These are phyloP conservation scores for Deladenus siricidicola DNA, from an alignment of 2,888 invertebrate species.

Conservation along the genomic window DNA sequence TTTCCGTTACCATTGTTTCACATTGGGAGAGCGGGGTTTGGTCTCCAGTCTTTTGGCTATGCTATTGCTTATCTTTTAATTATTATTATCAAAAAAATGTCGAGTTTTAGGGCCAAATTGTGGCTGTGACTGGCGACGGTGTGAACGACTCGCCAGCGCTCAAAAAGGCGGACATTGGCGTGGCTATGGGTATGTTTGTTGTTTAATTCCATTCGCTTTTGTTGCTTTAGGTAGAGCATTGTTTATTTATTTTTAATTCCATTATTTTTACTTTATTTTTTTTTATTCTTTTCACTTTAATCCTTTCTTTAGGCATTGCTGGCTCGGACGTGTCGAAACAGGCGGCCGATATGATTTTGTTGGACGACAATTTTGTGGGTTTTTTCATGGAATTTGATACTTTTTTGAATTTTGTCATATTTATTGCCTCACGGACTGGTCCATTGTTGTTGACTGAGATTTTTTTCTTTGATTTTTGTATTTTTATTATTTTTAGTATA, in stretches of 20 bases:
- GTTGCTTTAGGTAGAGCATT: neutral
- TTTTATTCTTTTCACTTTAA: too few species aligned
- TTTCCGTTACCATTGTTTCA: too few species aligned
- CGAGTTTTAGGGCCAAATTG: constrained; percentile 57
- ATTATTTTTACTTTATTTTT: too few species aligned
- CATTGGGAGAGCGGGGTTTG: too few species aligned
- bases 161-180: constrained; percentile 53
- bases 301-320: constrained; percentile 55
- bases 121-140: constrained; percentile 62
- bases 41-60: too few species aligned
- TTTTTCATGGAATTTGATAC: neutral
- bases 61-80: neutral
- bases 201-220: neutral
- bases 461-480: too few species aligned
- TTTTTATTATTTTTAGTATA: too few species aligned
- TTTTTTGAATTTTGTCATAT: too few species aligned
- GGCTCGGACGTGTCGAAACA: constrained; percentile 68
- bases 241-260: neutral
- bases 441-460: too few species aligned
- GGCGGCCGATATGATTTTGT: constrained; percentile 93
- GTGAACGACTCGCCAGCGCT: constrained; percentile 62
- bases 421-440: too few species aligned
- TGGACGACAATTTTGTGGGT: constrained; percentile 17
- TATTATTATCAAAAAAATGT: neutral
- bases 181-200: constrained; percentile 34